Base-by-base conservation (phyloP, 2,888 invertebrate species). In the Drosophila merina region DNA sequence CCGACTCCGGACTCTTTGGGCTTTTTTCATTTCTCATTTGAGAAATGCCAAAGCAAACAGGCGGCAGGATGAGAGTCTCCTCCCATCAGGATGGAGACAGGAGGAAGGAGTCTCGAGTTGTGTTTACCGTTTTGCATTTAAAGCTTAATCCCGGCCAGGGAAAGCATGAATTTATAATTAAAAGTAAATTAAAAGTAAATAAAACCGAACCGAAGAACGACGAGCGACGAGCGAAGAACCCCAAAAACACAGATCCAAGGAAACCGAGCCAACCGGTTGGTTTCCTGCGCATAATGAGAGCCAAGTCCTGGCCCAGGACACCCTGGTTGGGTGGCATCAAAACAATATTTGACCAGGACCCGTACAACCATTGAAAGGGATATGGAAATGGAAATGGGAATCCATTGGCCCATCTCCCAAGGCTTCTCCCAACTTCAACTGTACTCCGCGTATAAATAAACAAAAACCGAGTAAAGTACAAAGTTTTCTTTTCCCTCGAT, bases 151-250 rank as follows among this genome's bases (percentile, higher is more conserved):
- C 82, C 88, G 75, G 75, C 74, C 79, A 85, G 75, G 69, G 75
- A 74, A 87, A 79, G 86, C 86, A 84, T 84, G 88, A 84, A 84
- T 87, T 84, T 84, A 85, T 84, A 84, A 84, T 84, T 84, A 87
- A 84, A 84, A 87, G 88, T 84, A 84, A 87, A 87, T 84, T 85
- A 87, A 84, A 84, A 85, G 83, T 84, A 87, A 84, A 84, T 84
- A 87, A 87, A 84, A 20, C 20, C 20, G 20, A 20, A 20, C 20
- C 20, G 2, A 20, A 2, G 20, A 20, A 20, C 20, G 20, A 20
- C 20, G 20, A 82, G 74, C 20, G 20, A 20, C 20, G 20, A 82
- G 74, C 50, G 44, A 77, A 58, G 36, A 67, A 33, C 49, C 50
- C 56, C 72, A 52, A 47, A 44, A 25, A 36, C 50, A 31, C 57